Evolutionary conservation across 1,140 invertebrate genomes (phyloP).

Genomic region (Pogonomyrmex californicus): DNA sequence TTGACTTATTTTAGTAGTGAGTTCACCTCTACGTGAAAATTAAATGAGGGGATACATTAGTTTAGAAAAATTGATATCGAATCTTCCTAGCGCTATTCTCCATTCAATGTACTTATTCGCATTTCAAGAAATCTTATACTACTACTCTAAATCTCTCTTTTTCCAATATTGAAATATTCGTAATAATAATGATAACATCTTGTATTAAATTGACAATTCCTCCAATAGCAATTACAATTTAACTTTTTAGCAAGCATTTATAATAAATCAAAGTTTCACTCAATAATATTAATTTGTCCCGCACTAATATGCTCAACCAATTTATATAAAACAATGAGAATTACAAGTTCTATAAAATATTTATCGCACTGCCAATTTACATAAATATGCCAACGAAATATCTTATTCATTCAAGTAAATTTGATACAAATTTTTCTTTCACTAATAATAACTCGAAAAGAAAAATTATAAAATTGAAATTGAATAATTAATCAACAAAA

Average conservation of each 20-base stretch:
- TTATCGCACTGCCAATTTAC: too few species aligned
- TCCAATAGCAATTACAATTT: not conserved
- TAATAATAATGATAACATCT: not conserved
- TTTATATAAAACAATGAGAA: not conserved
- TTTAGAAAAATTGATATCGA: conserved; percentile 5
- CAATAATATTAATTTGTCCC: not conserved
- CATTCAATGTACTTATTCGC: not conserved
- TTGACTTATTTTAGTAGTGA: conserved; percentile 37
- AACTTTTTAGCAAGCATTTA: not conserved
- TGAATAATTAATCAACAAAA: too few species aligned
- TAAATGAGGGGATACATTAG: not conserved
- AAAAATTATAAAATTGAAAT: too few species aligned
- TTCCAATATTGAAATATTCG: not conserved
- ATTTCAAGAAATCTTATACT: not conserved
- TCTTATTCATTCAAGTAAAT: too few species aligned
- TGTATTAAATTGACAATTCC: not conserved
- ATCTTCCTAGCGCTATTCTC: not conserved
- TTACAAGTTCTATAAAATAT: too few species aligned
- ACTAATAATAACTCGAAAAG: too few species aligned
- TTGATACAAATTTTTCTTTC: too few species aligned
- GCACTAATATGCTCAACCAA: not conserved
- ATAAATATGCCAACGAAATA: too few species aligned
- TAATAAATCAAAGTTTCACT: not conserved
- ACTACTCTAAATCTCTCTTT: not conserved
- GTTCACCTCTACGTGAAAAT: not conserved